phyloP scores from a whole-genome alignment of 2,797 vertebrate genomes.

The Crypturellus tataupa region DNA sequence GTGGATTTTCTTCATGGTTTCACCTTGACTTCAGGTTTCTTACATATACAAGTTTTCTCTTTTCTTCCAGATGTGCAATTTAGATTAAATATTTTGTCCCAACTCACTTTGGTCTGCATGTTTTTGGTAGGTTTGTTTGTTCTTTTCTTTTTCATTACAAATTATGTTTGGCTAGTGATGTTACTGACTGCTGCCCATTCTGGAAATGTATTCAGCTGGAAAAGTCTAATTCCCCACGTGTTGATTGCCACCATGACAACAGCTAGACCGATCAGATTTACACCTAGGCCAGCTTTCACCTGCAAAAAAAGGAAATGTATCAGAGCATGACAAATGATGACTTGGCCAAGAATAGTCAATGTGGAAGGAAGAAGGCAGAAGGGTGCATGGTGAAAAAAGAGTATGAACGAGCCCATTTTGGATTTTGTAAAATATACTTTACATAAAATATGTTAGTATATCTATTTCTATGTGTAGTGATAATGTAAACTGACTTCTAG shows the following conservation, averaged over 20 bases:
- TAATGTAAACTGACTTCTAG: not conserved
- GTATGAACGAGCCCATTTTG: not conserved
- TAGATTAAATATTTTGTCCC: not conserved
- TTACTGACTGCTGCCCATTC: conserved; percentile 89
- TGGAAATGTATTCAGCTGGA: conserved; percentile 91
- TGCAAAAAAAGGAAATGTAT: conserved; percentile 68
- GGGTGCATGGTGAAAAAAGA: not conserved
- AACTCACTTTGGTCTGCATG: not conserved
- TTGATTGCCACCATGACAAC: conserved; percentile 96
- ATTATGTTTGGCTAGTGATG: conserved; percentile 80
- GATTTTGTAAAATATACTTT: not conserved
- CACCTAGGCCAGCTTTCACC: conserved; percentile 97
- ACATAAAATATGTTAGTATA: not conserved
- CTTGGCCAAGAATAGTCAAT: not conserved
- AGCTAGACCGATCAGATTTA: conserved; percentile 94
- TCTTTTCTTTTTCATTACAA: not conserved
- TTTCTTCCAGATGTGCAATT: conserved; percentile 4
- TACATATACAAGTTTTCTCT: not conserved
- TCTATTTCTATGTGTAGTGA: not conserved
- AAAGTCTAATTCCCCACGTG: conserved; percentile 95
- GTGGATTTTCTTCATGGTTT: not conserved
- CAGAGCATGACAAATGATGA: not conserved
- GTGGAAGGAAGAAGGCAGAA: not conserved
- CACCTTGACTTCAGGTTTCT: not conserved
- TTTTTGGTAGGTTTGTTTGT: not conserved